Evolutionary conservation across 1,140 invertebrate species (phyloP).

Genomic region (Drosophila pruinosa): DNA sequence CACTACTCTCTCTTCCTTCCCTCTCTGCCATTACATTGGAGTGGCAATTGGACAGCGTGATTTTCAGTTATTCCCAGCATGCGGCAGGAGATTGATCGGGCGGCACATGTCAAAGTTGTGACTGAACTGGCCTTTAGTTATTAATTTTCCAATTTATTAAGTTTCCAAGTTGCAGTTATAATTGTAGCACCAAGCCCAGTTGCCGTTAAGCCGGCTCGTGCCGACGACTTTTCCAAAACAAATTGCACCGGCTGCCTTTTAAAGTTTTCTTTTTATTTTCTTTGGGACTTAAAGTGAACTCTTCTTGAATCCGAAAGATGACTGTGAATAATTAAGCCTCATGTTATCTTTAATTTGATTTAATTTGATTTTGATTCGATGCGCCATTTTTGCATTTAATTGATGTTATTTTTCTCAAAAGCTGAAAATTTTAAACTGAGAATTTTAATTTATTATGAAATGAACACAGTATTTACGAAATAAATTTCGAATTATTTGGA

Average conservation of each 20-base stretch:
- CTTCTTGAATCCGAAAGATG: neutral
- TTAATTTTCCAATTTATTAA: neutral
- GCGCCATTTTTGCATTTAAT: slow-evolving; percentile 77
- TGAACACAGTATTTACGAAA: too few species aligned
- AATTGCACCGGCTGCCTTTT: slow-evolving; percentile 16
- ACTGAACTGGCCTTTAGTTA: slow-evolving; percentile 5
- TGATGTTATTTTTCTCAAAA: slow-evolving; percentile 60
- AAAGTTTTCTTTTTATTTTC: neutral
- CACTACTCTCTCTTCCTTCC: neutral
- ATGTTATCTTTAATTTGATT: slow-evolving; percentile 73
- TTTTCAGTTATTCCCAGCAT: slow-evolving; percentile 64
- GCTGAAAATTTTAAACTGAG: neutral
- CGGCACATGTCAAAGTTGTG: slow-evolving; percentile 75
- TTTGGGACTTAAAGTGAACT: neutral
- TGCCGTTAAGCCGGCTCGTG: slow-evolving; percentile 62
- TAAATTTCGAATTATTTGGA: too few species aligned
- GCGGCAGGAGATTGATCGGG: slow-evolving; percentile 15
- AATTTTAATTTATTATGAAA: too few species aligned
- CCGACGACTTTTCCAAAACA: slow-evolving; percentile 43
- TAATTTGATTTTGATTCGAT: slow-evolving; percentile 74
- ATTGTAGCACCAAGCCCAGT: slow-evolving; percentile 55
- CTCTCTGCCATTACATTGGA: slow-evolving; percentile 16
- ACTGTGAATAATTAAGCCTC: slow-evolving; percentile 69
- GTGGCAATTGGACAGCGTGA: slow-evolving; percentile 76
- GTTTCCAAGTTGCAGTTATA: slow-evolving; percentile 28